A percentile compares a stretch with the other conserved stretches of the same genome.
These are phyloP conservation scores for Arrhamphus sclerolepis DNA, from an alignment of 2,797 vertebrate species.

Conservation along the genomic window DNA sequence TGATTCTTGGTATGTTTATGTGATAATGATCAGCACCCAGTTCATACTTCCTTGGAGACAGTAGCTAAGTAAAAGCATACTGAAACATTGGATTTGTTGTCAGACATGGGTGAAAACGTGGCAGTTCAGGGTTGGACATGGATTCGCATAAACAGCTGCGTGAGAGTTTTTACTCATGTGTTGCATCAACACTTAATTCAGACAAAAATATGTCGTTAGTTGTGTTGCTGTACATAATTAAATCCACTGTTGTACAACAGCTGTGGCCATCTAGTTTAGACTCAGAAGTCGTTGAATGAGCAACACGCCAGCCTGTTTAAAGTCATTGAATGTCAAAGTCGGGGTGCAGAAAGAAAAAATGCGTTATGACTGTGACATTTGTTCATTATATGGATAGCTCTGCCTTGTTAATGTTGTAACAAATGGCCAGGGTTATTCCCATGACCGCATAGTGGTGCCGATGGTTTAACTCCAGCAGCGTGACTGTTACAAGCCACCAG, in stretches of 20 bases:
- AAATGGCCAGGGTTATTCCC: conserved; percentile 27
- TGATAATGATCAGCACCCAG: no score
- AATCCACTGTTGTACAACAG: conserved; percentile 15
- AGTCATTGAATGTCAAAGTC: conserved; percentile 16
- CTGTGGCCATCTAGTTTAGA: not conserved
- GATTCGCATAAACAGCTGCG: no score
- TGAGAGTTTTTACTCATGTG: conserved; percentile 4
- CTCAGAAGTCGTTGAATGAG: not conserved
- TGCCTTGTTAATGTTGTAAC: conserved; percentile 43
- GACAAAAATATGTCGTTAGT: not conserved
- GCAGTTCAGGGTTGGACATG: no score
- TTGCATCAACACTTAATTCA: conserved; percentile 3
- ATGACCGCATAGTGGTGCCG: conserved; percentile 32
- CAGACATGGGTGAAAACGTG: no score
- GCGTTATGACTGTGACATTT: conserved; percentile 20
- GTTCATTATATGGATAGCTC: conserved; percentile 37
- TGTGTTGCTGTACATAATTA: not conserved
- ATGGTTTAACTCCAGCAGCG: conserved; percentile 30
- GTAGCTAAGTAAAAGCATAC: no score
- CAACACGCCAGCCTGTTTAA: conserved; percentile 17
- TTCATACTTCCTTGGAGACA: no score
- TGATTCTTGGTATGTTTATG: no score
- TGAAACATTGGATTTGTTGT: no score
- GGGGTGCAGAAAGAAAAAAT: conserved; percentile 4
- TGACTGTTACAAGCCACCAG: conserved; percentile 8